A percentile compares a stretch with the other conserved stretches of the same genome.
Conservation (phyloP, 2,888 invertebrate species). For the Dilophus febrilis region DNA sequence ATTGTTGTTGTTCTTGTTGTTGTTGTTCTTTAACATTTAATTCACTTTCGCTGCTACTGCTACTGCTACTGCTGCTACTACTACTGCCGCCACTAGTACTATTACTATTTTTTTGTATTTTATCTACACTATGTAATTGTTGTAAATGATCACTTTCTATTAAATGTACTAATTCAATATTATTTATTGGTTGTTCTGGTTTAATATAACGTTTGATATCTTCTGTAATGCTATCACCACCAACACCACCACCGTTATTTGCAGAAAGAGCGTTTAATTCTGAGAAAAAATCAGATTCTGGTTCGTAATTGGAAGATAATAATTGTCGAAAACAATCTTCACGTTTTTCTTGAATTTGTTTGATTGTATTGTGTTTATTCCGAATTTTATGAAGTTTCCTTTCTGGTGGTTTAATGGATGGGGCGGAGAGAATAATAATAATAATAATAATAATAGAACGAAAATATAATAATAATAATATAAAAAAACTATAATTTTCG, state of each 20-base stretch:
- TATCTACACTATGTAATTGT: too few relatives aligned
- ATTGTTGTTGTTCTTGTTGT: neutral
- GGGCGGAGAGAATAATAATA: neutral
- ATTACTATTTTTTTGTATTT: too few relatives aligned
- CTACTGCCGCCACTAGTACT: too few relatives aligned
- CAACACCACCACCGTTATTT: slow-evolving; percentile 8
- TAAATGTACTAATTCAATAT: slow-evolving; percentile 35
- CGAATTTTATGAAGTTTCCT: slow-evolving; percentile 32
- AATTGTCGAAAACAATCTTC: slow-evolving; percentile 34
- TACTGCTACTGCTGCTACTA: slow-evolving; percentile 11
- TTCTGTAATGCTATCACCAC: neutral
- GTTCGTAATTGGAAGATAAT: slow-evolving; percentile 21
- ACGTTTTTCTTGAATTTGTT: slow-evolving; percentile 32
- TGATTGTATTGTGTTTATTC: slow-evolving; percentile 31
- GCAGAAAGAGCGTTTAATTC: too few relatives aligned
- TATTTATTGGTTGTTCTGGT: slow-evolving; percentile 34
- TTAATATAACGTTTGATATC: slow-evolving; percentile 31
- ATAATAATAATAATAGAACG: neutral
- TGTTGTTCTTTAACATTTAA: neutral
- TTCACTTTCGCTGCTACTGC: slow-evolving; percentile 8
- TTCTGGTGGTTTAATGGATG: neutral
- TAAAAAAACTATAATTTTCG: slow-evolving; percentile 12
- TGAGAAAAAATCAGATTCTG: too few relatives aligned
- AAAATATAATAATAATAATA: neutral
- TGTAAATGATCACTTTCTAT: slow-evolving; percentile 34